phyloP scores from a whole-genome alignment of 1,140 invertebrate genomes.

The Bombyx mandarina region DNA sequence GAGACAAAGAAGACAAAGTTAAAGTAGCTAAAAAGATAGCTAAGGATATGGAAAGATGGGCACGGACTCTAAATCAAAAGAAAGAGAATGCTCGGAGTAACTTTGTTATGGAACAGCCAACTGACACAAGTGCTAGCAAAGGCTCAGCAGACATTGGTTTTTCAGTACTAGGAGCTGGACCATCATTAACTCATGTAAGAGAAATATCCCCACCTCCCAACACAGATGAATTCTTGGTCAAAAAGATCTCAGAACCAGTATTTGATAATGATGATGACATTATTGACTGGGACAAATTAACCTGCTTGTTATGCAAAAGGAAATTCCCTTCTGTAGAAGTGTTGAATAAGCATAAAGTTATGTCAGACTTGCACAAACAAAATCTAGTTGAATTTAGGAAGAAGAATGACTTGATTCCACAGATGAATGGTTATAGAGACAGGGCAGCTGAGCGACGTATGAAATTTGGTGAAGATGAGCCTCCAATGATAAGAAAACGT shows the following conservation, averaged over 20 bases:
- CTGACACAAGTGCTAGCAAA: constrained; percentile 61
- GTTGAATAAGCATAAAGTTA: constrained; percentile 90
- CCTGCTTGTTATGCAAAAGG: constrained; percentile 96
- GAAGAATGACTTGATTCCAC: constrained; percentile 68
- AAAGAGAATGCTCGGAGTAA: constrained; percentile 87
- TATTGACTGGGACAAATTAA: constrained; percentile 91
- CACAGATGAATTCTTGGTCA: constrained; percentile 67
- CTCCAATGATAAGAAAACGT: constrained; percentile 75
- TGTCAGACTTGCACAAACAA: constrained; percentile 96
- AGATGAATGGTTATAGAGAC: constrained; percentile 82
- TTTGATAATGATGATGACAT: constrained; percentile 74
- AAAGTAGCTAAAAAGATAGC: constrained; percentile 99
- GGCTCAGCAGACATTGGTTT: constrained; percentile 93
- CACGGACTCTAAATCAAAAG: constrained; percentile 96
- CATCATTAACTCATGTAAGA: constrained; percentile 69
- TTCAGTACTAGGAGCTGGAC: constrained; percentile 81
- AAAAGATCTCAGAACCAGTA: constrained; percentile 69
- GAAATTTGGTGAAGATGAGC: constrained; percentile 92
- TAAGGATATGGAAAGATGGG: constrained; percentile 97
- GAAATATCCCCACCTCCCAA: constrained; percentile 48
- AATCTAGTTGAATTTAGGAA: constrained; percentile 83
- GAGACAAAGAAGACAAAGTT: constrained; percentile 88
- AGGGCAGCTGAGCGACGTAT: constrained; percentile 94
- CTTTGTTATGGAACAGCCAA: constrained; percentile 71
- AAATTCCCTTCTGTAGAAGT: constrained; percentile 93